A percentile compares a stretch with the other conserved stretches of the same genome.
Conservation (phyloP, 2,113 vertebrate genomes). For the Pterocles orientalis region DNA sequence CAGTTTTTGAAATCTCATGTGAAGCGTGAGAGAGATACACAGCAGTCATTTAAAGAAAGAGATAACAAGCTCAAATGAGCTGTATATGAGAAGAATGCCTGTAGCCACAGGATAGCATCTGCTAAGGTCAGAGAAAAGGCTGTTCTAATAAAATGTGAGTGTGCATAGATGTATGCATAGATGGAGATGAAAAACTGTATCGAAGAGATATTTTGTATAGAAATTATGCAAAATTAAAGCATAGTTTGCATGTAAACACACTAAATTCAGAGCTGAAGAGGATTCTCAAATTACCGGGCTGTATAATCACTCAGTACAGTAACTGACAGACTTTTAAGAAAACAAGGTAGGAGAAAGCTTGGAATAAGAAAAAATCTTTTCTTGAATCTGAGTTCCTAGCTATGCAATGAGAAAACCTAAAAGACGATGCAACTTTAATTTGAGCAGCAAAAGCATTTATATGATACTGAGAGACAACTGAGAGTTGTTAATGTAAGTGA, state of each 20-base stretch:
- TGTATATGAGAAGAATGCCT: background rate
- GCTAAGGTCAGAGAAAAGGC: background rate
- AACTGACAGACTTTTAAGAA: background rate
- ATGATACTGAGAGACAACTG: background rate
- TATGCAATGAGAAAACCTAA: background rate
- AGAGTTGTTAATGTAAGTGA: background rate
- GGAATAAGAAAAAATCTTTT: background rate
- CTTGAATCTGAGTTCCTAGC: background rate
- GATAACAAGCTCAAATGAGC: conserved; percentile 23
- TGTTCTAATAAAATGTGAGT: background rate
- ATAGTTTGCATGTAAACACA: background rate
- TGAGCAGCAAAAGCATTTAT: background rate
- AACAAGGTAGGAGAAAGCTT: background rate
- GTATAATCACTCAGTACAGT: background rate
- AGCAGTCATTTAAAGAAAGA: background rate
- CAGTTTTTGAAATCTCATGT: background rate
- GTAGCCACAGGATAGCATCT: background rate
- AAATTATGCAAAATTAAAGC: background rate
- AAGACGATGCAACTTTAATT: background rate
- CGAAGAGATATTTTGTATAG: background rate
- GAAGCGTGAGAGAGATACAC: background rate
- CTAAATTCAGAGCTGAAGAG: background rate
- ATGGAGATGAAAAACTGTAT: background rate
- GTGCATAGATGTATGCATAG: background rate
- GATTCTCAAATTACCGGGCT: background rate